A percentile compares a stretch with the other conserved stretches of the same genome.
Conservation (phyloP, 2,797 vertebrate genomes). For the Ceyx erithaca region DNA sequence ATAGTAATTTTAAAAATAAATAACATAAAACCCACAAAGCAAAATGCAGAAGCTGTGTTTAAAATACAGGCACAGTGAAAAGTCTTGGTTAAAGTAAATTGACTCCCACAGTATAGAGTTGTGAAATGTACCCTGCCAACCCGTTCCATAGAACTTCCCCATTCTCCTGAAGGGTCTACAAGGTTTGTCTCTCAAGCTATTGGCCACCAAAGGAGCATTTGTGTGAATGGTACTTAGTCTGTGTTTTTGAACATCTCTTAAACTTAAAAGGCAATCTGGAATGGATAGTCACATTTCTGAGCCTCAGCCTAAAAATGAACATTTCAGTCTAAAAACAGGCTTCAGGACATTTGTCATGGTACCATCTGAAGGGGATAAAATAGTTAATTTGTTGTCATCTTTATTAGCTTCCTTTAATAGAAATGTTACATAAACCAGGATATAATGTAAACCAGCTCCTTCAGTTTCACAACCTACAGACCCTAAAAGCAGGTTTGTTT, state of each 20-base stretch:
- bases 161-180: not conserved
- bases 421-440: not conserved
- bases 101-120: fast-evolving
- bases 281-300: not conserved
- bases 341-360: not conserved
- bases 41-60: not conserved
- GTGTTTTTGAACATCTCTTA: not conserved
- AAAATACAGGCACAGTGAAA: not conserved
- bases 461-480: not conserved
- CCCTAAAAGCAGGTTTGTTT: not conserved
- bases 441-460: not conserved
- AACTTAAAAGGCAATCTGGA: not conserved
- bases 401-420: not conserved
- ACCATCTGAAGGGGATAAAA: not conserved
- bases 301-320: not conserved
- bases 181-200: not conserved
- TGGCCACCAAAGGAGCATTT: not conserved
- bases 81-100: not conserved
- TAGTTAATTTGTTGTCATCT: not conserved
- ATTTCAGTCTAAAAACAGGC: not conserved
- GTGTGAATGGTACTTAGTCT: not conserved
- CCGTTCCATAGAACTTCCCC: not conserved
- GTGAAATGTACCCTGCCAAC: not conserved
- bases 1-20: not conserved
- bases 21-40: not conserved